Conservation (phyloP, 2,888 invertebrate species). For the Rhagophthalmus giganteus region DNA sequence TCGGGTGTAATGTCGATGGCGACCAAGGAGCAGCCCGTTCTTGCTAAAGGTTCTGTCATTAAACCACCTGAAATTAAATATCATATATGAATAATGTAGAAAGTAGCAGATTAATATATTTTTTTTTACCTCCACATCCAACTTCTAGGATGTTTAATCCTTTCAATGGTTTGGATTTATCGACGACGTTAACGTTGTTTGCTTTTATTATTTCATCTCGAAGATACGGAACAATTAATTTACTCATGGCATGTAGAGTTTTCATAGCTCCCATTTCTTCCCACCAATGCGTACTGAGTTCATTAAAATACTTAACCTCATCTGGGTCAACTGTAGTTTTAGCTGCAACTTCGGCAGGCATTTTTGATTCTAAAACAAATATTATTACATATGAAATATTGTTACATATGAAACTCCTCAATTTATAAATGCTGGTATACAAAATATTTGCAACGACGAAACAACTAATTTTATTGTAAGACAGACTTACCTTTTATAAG, state of each 20-base stretch:
- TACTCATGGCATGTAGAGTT: not conserved
- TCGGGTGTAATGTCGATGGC: slow-evolving; percentile 80
- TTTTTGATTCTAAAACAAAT: no score
- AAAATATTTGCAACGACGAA: no score
- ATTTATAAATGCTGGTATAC: no score
- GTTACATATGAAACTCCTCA: no score
- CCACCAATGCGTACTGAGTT: slow-evolving; percentile 75
- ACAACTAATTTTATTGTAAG: no score
- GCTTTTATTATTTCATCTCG: not conserved
- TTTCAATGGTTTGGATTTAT: slow-evolving; percentile 58
- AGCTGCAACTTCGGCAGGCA: slow-evolving; percentile 31
- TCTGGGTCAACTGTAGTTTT: slow-evolving; percentile 45
- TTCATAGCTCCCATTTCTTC: slow-evolving; percentile 47
- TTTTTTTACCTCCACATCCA: slow-evolving; percentile 84
- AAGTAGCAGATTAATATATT: no score
- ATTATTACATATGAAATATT: no score
- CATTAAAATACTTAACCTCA: slow-evolving; percentile 66
- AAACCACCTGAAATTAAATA: slow-evolving; percentile 37
- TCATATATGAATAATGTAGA: no score
- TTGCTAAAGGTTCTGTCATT: slow-evolving; percentile 67
- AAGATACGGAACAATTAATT: not conserved
- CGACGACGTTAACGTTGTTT: not conserved
- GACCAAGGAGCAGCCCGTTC: slow-evolving; percentile 74
- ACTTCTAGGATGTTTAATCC: slow-evolving; percentile 78
- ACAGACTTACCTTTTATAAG: no score